phyloP scores from a whole-genome alignment of 2,888 invertebrate species.

The Crepidodera aurea region DNA sequence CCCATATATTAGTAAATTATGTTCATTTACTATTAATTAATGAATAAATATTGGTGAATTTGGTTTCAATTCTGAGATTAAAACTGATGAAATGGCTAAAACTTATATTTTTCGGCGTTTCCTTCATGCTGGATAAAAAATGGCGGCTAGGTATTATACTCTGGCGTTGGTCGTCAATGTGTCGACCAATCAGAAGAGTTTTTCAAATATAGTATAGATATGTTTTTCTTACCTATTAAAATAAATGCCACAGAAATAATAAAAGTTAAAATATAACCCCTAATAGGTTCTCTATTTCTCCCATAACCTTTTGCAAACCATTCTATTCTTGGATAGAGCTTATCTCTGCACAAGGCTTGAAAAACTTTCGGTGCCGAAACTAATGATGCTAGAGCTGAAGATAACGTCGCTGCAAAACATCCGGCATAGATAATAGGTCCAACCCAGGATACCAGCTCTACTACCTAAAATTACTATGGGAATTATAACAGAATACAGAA shows the following conservation, averaged over 20 bases:
- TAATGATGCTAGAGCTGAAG: constrained; percentile 93
- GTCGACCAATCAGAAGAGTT: too few species aligned
- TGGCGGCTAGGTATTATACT: too few species aligned
- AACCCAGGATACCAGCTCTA: constrained; percentile 82
- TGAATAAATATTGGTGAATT: too few species aligned
- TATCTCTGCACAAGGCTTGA: constrained; percentile 93
- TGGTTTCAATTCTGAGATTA: too few species aligned
- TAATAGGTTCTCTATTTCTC: constrained; percentile 81
- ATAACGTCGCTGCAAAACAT: constrained; percentile 96
- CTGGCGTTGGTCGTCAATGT: too few species aligned
- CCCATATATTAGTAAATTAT: too few species aligned
- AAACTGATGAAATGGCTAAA: too few species aligned
- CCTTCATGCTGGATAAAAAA: too few species aligned
- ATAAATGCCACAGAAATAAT: constrained; percentile 86
- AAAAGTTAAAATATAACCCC: constrained; percentile 93
- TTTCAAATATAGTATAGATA: too few species aligned
- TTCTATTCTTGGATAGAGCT: constrained; percentile 88
- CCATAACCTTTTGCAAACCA: constrained; percentile 91
- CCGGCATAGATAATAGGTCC: constrained; percentile 96
- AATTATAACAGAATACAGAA: too few species aligned
- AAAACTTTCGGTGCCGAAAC: constrained; percentile 96
- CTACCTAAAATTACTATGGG: constrained; percentile 79
- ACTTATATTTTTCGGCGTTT: too few species aligned
- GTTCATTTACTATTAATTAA: too few species aligned
- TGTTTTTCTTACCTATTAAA: constrained; percentile 77